A percentile compares a stretch with the other conserved stretches of the same genome.
Evolutionary conservation across 2,113 vertebrate species (phyloP).

Genomic region (Thryonomys swinderianus): DNA sequence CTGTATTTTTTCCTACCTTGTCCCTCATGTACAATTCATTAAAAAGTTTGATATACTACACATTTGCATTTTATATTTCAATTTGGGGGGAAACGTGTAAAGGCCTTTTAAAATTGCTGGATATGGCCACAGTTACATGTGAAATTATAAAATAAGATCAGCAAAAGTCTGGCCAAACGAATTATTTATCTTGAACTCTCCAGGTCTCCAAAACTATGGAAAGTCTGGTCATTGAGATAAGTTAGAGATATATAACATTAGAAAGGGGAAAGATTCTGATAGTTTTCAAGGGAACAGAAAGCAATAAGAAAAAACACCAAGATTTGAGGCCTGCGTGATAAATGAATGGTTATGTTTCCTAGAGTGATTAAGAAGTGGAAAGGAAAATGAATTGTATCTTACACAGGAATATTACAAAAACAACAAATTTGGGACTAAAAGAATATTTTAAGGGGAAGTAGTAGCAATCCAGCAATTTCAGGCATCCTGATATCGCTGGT

Average conservation of each 20-base stretch:
- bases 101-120: slow-evolving; percentile 17
- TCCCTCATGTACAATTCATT: not conserved
- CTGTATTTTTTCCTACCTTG: not conserved
- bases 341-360: slow-evolving; percentile 32
- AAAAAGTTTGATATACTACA: not conserved
- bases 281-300: slow-evolving; percentile 37
- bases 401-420: slow-evolving; percentile 36
- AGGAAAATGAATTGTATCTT: not conserved
- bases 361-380: slow-evolving; percentile 46
- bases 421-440: slow-evolving; percentile 34
- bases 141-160: slow-evolving; percentile 48
- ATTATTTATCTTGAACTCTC: slow-evolving; percentile 47
- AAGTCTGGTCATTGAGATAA: slow-evolving; percentile 39
- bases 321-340: not conserved
- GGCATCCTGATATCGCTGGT: slow-evolving; percentile 27
- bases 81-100: not conserved
- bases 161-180: slow-evolving; percentile 46
- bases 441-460: slow-evolving; percentile 64
- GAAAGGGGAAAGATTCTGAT: slow-evolving; percentile 25
- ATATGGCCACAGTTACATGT: not conserved
- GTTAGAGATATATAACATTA: slow-evolving; percentile 14
- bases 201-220: not conserved
- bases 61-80: slow-evolving; percentile 51
- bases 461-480: slow-evolving; percentile 52
- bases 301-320: slow-evolving; percentile 9